Base-by-base conservation (phyloP, 2,888 invertebrate species). In the Apodemia zela region DNA sequence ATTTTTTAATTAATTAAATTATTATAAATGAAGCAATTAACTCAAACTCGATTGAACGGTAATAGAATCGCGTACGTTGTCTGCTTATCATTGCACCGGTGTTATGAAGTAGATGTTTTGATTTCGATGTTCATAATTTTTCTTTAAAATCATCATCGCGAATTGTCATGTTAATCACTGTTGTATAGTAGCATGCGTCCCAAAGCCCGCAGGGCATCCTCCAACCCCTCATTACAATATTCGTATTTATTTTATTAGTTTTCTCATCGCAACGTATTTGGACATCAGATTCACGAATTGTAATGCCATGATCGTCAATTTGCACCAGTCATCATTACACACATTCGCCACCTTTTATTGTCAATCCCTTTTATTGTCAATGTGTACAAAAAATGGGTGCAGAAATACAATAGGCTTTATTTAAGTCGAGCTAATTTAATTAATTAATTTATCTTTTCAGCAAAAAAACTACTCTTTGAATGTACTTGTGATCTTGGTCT, bases 191-290 rank as follows among this genome's bases (percentile, higher is more conserved):
- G 92, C 92, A 92, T 92, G 92, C 87, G 88, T 84, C 85, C 85
- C 82, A 80, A 81, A 79, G 87, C 88, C 89, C 83, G 84, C 86
- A 85, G 92, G 93, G 92, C 90, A 84, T 91, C 93, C 93, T 93
- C 93, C 93, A 93, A 93, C 93, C 92, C 91, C 87, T 84, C 87
- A 86, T 87, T 79, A 81, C 79, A 73, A 73, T 71, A 75, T 82
- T 85, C 79, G 83, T 84, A 80, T 84, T 85, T 81, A 79, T 80
- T 85, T 84, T 84, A 78, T 85, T 84, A 82, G 83, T 81, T 82
- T 79, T 82, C 85, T 84, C 80, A 81, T 82, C 73, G 77, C 78
- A 78, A 78, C 79, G 77, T 78, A 77, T 73, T 73, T 75, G 74
- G 72, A 77, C 73, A 76, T 75, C 73, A 70, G 62, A 68, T 70